These are phyloP conservation scores for Ormia ochracea DNA, from an alignment of 2,888 invertebrate genomes.

Conservation along the genomic window DNA sequence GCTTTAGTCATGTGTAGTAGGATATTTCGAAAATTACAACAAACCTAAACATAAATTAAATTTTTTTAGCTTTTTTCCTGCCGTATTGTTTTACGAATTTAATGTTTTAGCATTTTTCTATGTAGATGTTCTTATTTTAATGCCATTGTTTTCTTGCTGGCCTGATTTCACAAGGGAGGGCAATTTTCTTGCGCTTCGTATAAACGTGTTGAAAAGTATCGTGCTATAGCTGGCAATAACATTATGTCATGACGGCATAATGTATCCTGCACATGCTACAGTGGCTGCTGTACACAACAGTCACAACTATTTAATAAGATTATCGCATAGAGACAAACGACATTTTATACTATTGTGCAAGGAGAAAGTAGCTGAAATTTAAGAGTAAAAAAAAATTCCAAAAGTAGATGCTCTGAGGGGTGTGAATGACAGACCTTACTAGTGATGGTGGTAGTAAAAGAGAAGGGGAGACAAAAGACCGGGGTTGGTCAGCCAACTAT, in stretches of 20 bases:
- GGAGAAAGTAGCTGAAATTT: conserved; percentile 26
- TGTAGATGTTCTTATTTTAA: conserved; percentile 6
- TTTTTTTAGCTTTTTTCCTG: neutral
- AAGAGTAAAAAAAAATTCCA: neutral
- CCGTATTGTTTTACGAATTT: conserved; percentile 1
- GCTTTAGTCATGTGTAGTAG: neutral
- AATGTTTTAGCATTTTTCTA: conserved; percentile 11
- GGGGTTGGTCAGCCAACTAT: neutral
- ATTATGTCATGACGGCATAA: conserved; percentile 21
- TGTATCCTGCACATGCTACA: conserved; percentile 1
- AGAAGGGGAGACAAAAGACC: neutral
- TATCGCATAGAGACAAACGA: conserved; percentile 74
- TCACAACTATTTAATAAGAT: conserved; percentile 72
- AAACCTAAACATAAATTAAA: neutral
- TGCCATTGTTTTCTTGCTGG: conserved; percentile 49
- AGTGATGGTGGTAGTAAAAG: neutral
- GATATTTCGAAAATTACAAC: neutral
- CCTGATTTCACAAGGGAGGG: neutral
- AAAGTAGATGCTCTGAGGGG: neutral
- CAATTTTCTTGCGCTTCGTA: neutral
- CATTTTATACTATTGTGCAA: conserved; percentile 70
- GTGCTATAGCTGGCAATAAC: conserved; percentile 2
- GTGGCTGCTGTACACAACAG: neutral
- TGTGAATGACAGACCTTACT: too few relatives aligned
- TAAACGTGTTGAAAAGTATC: conserved; percentile 37